Base-by-base conservation (phyloP, 2,888 invertebrate species). In the Drepanosiphum platanoidis region DNA sequence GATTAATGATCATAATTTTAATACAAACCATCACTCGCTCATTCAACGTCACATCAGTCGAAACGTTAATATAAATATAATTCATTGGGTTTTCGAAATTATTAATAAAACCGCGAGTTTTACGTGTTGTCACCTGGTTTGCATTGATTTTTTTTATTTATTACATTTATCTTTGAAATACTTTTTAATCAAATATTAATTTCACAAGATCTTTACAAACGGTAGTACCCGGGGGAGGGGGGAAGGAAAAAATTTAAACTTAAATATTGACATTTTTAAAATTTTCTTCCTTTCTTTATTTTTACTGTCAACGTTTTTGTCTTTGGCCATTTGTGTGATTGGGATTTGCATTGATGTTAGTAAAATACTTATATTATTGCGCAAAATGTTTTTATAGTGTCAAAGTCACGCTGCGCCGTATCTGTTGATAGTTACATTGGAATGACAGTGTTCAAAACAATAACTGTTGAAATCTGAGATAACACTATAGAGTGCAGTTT, bases 1-100 rank as follows among this genome's bases (percentile, higher is more conserved):
- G 81, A 81, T 81, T 58, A 71, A 81, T 58, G 81, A 58, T 32
- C 27, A 8, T 30, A 11, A 68, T 58, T 81, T 58, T 13, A 58
- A 81, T 46, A 1, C 22, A n/a, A n/a, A n/a, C n/a, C n/a, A n/a
- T n/a, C n/a, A n/a, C n/a, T n/a, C n/a, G n/a, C 34, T 30, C 22
- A 5, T 68, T 68, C 34, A 34, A 18, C 18, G 68, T 32, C 68
- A 32, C 68, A 13, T 68, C 8, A 30, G 32, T 18, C 9, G 34
- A 68, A 34, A 34, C 15, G 34, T 68, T 18, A 15, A 68, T 34
- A 18, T 52, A n/a, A n/a, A n/a, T n/a, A n/a, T n/a, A n/a, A n/a
- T n/a, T n/a, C n/a, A n/a, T n/a, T n/a, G n/a, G n/a, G n/a, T 3
- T 5, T 52, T 52, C 18, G 22, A 52, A 52, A 52, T 46, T 22